Evolutionary conservation across 2,113 vertebrate species (phyloP), one percentile per base, ranked within the genome.

Genomic region (Greenwoodochromis staneri): DNA sequence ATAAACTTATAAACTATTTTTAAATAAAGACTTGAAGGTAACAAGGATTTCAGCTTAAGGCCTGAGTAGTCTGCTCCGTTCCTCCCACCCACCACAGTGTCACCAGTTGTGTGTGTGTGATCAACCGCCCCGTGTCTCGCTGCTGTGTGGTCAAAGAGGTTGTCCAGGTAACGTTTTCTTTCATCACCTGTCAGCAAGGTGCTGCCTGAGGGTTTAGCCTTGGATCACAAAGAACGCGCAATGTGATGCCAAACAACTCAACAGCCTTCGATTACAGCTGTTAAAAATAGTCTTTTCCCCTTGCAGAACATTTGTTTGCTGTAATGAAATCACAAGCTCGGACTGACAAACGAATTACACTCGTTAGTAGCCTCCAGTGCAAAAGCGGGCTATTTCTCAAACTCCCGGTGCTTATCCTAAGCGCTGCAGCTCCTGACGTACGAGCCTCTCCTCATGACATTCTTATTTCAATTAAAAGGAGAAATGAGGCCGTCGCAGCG

Each of bases 391-490:
- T 31, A 47, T 87, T 89, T 87, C 80, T 90, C 57, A 84, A 53
- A 84, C 80, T 88, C 55, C 16, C 5, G 81, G 54, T 57, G 6
- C 82, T 84, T 87, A 71, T 80, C 82, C 61, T 63, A 16, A 40
- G 88, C 7, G 49, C 90, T 29, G 53, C 80, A 63, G 78, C 69
- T 53, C 34, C 63, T 80, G 86, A 88, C 82, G 55, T 55, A 54
- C n/a, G 87, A 86, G 31, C 34, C 73, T 59, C 85, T 86, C 82
- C 42, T 87, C 19, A 4, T 81, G 90, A 84, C 84, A 83, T 61
- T 88, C 76, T 91, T 81, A 57, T 90, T 92, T 92, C 80, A 92
- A 93, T 94, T 93, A 94, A 90, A 94, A 86, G 61, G 73, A 87
- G 63, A 80, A 86, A 86, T 51, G 87, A 87, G 88, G 85, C 81